Evolutionary conservation across 2,113 vertebrate genomes (phyloP), one percentile per base, ranked within the genome.

Genomic region (Donacobius atricapilla): DNA sequence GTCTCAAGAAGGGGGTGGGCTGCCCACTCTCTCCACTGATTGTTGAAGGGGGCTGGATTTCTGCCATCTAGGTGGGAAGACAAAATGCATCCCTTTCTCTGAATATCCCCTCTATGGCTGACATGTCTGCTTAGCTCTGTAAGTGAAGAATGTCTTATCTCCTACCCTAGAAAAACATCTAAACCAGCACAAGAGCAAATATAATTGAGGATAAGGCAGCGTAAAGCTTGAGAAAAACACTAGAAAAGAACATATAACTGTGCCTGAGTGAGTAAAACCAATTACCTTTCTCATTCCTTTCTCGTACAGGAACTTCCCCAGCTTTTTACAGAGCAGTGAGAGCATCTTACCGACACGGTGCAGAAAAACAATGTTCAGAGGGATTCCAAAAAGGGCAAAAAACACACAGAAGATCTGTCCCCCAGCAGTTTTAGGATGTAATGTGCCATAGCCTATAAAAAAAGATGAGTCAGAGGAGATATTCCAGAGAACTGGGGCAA

Each of bases 341-440:
- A 97, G 94, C n/a, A 80, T 79, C 89, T 97, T 98, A 51, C 97
- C 94, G 0, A 98, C 95, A 50, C 35, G 96, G 51, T 97, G 92
- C 40, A 98, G 90, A 84, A 98, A 95, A 58, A 97, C 97, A 42
- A 98, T 95, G 63, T 97, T 98, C 87, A 98, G 72, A 40, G 97
- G 97, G 31, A 98, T 98, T 90, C 97, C 97, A 90, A 97, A 93
- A 10, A 97, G 93, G 63, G 97, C 97, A 70, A 96, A 98, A 82
- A 98, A 93, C 16, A 98, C 95, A 85, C 97, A 97, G 60, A 98
- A 97, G 53, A 97, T 94, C 94, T 98, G 98, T 4, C 97, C 98
- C 42, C 95, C 95, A 42, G 90, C 92, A 39, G 96, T 98, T 94
- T 89, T 97, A 69, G 98, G 97, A 61, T 64, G 86, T 30, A 97